These are phyloP conservation scores for Nothocercus nigrocapillus DNA, from an alignment of 2,113 vertebrate species.

Conservation along the genomic window DNA sequence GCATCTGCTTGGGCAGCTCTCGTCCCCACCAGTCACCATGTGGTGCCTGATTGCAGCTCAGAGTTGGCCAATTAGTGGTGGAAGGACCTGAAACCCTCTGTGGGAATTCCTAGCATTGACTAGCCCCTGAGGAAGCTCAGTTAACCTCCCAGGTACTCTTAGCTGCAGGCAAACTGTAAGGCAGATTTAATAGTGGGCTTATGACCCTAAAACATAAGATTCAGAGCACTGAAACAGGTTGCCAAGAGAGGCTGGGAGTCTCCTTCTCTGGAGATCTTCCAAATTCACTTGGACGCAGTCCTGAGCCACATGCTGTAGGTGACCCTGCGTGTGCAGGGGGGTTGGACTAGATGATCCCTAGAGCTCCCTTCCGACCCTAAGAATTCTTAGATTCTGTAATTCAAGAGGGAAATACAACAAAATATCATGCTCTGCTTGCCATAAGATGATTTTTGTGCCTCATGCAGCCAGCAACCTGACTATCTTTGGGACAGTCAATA, in stretches of 20 bases:
- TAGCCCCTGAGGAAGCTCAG: not conserved
- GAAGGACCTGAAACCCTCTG: not conserved
- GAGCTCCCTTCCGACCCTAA: too few relatives aligned
- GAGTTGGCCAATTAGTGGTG: not conserved
- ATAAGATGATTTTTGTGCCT: not conserved
- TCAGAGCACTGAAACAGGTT: not conserved
- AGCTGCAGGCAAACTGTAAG: not conserved
- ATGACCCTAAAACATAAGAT: rapidly evolving
- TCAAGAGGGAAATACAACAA: not conserved
- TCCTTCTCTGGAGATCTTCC: too few relatives aligned
- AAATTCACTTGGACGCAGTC: too few relatives aligned
- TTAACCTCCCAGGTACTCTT: not conserved
- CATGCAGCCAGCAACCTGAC: not conserved
- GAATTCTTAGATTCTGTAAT: not conserved
- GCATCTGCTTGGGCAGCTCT: rapidly evolving
- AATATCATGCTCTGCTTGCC: not conserved
- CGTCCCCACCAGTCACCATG: too few relatives aligned
- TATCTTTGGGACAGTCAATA: not conserved
- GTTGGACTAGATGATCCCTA: too few relatives aligned
- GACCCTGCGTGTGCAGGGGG: too few relatives aligned
- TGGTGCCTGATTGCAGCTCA: not conserved
- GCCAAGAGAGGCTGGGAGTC: too few relatives aligned
- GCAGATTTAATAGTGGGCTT: not conserved
- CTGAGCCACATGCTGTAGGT: too few relatives aligned
- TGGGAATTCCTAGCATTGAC: not conserved